These are phyloP conservation scores for Gobius niger DNA, from an alignment of 2,113 vertebrate genomes.

Conservation along the genomic window DNA sequence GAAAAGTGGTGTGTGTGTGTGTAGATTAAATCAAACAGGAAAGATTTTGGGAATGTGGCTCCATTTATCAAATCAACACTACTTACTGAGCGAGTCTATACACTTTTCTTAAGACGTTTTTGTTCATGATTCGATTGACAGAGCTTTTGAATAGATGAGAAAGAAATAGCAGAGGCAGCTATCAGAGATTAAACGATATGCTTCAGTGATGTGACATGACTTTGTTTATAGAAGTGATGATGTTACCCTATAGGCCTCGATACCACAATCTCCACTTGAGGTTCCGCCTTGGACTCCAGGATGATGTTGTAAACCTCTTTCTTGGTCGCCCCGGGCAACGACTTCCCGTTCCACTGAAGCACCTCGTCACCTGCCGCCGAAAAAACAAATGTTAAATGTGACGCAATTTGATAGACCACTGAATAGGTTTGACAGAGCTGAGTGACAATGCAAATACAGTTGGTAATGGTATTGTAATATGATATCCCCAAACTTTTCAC, in stretches of 20 bases:
- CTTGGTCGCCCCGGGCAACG: constrained; percentile 96
- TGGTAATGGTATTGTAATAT: no score
- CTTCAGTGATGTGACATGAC: background rate
- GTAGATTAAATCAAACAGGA: constrained; percentile 17
- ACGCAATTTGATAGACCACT: no score
- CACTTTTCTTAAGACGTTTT: constrained; percentile 88
- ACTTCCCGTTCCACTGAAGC: constrained; percentile 97
- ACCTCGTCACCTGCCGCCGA: constrained; percentile 90
- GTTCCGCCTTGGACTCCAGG: constrained; percentile 97
- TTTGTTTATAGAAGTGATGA: background rate
- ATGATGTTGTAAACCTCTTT: constrained; percentile 99
- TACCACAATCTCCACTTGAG: constrained; percentile 99
- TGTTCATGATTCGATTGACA: constrained; percentile 81
- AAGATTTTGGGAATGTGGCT: constrained; percentile 27
- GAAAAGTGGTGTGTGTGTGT: constrained; percentile 11
- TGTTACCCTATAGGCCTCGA: constrained; percentile 98
- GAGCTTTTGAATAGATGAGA: constrained; percentile 74
- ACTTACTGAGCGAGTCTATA: constrained; percentile 90
- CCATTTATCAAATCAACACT: constrained; percentile 43
- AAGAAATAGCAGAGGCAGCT: constrained; percentile 61
- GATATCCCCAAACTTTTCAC: no score
- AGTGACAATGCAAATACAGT: no score
- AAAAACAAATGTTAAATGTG: background rate
- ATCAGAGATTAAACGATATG: constrained; percentile 36
- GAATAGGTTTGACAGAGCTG: no score